phyloP scores from a whole-genome alignment of 1,140 invertebrate genomes.

The Trichomalopsis sarcophagae region DNA sequence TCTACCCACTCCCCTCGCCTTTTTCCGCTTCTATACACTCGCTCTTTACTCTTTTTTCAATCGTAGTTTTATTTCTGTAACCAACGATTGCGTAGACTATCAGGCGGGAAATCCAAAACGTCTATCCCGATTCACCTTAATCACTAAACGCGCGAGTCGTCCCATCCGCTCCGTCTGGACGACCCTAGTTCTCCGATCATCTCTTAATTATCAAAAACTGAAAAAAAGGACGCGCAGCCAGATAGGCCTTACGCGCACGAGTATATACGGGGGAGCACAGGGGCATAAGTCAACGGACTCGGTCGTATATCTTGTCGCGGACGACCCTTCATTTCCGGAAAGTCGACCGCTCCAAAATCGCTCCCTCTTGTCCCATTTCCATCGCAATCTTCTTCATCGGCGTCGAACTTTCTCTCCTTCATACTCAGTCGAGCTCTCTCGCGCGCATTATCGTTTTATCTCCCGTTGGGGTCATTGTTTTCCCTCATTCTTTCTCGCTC shows the following conservation, averaged over 20 bases:
- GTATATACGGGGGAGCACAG: neutral
- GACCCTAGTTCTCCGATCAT: neutral
- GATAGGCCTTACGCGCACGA: neutral
- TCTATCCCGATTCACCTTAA: too few relatives aligned
- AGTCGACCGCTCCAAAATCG: constrained; percentile 34
- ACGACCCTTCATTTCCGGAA: constrained; percentile 51
- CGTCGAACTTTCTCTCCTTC: constrained; percentile 36
- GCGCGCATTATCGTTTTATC: constrained; percentile 43
- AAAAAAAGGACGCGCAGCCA: constrained; percentile 16
- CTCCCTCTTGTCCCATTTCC: constrained; percentile 47
- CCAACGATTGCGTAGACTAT: too few relatives aligned
- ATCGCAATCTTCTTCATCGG: constrained; percentile 40
- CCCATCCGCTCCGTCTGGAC: too few relatives aligned
- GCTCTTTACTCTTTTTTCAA: neutral
- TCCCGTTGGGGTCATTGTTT: constrained; percentile 9
- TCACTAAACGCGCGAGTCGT: too few relatives aligned
- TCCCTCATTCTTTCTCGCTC: neutral
- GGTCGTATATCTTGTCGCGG: constrained; percentile 35
- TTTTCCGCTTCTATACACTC: neutral
- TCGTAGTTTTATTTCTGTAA: neutral
- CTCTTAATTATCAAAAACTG: constrained; percentile 15
- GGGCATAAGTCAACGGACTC: constrained; percentile 44
- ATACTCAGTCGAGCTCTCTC: constrained; percentile 36
- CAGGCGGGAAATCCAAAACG: too few relatives aligned
- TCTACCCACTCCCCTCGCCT: neutral